Evolutionary conservation across 1,140 invertebrate genomes (phyloP), one percentile per base, ranked within the genome.

Genomic region (Samia ricini): DNA sequence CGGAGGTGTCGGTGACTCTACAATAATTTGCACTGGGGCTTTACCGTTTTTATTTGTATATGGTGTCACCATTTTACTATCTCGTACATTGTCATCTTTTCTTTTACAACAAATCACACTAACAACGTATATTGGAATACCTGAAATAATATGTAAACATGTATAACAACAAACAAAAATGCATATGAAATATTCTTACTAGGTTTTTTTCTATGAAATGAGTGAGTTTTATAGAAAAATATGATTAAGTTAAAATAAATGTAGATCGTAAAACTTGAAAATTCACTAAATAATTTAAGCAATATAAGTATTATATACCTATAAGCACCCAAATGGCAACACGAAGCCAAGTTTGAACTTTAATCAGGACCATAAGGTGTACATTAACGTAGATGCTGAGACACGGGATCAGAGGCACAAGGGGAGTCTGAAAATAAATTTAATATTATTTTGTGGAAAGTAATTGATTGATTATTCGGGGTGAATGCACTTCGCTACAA

Each of bases 311-410:
- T 29, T 1, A 10, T 5, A 29, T 29, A 92, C 95, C 95, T 54
- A 95, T 91, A 29, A 91, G 68, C 83, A 97, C 92, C 96, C 97
- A 98, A 51, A 96, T 91, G 0, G 88, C 87, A 73, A 98, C 95
- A 73, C 96, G 92, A 55, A 97, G 94, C 97, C 97, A 98, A 0
- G 97, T 98, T 55, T 94, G 91, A 4, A 91, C 69, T 69, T 95
- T 94, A 61, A 99, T 91, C 79, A 97, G 94, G 54, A 97, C 91
- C 96, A 98, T 98, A 42, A 98, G 89, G 76, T 96, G 95, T 52
- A 97, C 86, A 83, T 98, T 98, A 48, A 95, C 93, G 52, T 97
- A 93, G 56, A 98, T 95, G 81, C 96, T 97, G 0, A 96, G 69
- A 61, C 95, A 94, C 0, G 97, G 97, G 21, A 98, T 89, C 10